A percentile compares a stretch with the other conserved stretches of the same genome.
Conservation (phyloP, 2,888 invertebrate genomes). For the Erebia epiphron region DNA sequence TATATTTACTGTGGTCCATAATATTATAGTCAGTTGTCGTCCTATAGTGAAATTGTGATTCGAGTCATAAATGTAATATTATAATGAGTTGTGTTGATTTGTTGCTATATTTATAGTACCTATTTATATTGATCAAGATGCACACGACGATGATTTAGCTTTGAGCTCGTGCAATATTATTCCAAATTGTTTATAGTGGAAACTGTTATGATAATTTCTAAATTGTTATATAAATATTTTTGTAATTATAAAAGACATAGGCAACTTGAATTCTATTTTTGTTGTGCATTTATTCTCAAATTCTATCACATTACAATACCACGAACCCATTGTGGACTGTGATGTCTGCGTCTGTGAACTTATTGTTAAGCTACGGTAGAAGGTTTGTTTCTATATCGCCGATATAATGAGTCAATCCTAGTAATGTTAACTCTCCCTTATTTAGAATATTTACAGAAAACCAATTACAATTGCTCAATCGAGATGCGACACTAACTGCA, state of each 20-base stretch:
- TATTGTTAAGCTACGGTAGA: slow-evolving; percentile 65
- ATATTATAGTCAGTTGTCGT: slow-evolving; percentile 44
- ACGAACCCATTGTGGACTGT: slow-evolving; percentile 77
- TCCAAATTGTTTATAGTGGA: slow-evolving; percentile 77
- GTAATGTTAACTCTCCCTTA: slow-evolving; percentile 77
- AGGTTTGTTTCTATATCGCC: slow-evolving; percentile 72
- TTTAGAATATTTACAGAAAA: slow-evolving; percentile 78
- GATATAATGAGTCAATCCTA: slow-evolving; percentile 81
- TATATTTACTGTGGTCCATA: slow-evolving; percentile 39
- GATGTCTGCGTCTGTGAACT: slow-evolving; percentile 69
- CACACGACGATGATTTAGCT: slow-evolving; percentile 74
- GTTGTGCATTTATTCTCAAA: slow-evolving; percentile 82
- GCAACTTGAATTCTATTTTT: slow-evolving; percentile 80
- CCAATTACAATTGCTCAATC: slow-evolving; percentile 81
- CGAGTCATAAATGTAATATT: slow-evolving; percentile 61
- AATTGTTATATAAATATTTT: slow-evolving; percentile 80
- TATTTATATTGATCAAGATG: slow-evolving; percentile 59
- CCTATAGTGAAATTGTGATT: slow-evolving; percentile 54
- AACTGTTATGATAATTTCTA: slow-evolving; percentile 79
- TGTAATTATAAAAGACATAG: slow-evolving; percentile 79
- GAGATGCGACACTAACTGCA: slow-evolving; percentile 80
- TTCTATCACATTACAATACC: slow-evolving; percentile 66
- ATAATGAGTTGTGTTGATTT: slow-evolving; percentile 74
- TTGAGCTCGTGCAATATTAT: slow-evolving; percentile 81
- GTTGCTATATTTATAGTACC: slow-evolving; percentile 72